Conservation (phyloP, 2,113 vertebrate species). For the Lonchura striata region DNA sequence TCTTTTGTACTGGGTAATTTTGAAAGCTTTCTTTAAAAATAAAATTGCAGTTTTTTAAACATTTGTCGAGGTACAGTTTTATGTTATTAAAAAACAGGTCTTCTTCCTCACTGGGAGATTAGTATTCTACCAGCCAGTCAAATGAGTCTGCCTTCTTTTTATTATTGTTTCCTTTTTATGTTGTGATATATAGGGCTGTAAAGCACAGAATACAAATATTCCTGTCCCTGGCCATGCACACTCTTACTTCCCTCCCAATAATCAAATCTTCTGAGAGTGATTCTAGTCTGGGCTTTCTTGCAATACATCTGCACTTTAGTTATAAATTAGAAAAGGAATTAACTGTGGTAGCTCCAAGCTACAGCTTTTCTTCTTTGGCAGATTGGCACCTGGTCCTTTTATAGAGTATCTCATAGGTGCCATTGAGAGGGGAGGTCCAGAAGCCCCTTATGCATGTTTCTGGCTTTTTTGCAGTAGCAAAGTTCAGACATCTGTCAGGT, state of each 20-base stretch:
- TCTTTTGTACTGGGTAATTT: neutral
- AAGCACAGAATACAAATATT: neutral
- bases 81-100: neutral
- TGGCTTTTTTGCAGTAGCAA: neutral
- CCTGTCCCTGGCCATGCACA: neutral
- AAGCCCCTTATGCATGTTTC: neutral
- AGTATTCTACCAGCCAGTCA: neutral
- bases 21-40: neutral
- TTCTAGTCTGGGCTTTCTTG: neutral
- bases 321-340: neutral
- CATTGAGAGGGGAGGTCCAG: neutral
- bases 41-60: neutral
- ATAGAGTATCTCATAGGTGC: neutral
- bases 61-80: neutral
- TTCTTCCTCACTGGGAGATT: neutral
- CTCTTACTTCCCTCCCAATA: neutral
- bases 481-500: constrained; percentile 7
- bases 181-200: neutral
- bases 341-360: neutral
- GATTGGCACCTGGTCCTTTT: neutral
- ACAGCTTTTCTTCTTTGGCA: neutral
- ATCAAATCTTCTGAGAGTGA: neutral
- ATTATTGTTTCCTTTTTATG: neutral
- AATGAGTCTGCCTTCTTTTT: neutral
- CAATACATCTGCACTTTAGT: neutral